phyloP scores from a whole-genome alignment of 1,140 invertebrate species.

The Lepidurus packardi region DNA sequence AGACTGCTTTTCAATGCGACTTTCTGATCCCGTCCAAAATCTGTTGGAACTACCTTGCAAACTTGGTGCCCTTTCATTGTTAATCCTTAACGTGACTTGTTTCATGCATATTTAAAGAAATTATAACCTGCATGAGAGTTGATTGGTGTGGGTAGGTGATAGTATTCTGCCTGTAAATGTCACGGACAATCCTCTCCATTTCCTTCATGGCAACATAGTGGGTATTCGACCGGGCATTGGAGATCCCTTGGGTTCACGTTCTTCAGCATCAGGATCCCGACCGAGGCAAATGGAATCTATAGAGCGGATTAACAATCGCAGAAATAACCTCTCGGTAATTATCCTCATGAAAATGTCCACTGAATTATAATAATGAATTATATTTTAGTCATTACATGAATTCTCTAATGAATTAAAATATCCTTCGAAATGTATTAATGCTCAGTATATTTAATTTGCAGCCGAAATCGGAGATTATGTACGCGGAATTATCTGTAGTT shows the following conservation, averaged over 20 bases:
- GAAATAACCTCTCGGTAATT: conserved; percentile 8
- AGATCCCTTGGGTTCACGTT: not conserved
- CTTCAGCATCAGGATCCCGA: not conserved
- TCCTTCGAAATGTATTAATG: not conserved
- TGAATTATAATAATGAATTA: not conserved
- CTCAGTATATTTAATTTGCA: not conserved
- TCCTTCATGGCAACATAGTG: conserved; percentile 21
- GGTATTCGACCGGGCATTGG: conserved; percentile 6
- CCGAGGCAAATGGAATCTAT: not conserved
- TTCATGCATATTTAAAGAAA: not conserved
- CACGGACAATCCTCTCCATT: conserved; percentile 18
- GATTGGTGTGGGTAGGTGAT: conserved; percentile 21
- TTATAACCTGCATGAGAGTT: conserved; percentile 8
- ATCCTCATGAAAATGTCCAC: not conserved
- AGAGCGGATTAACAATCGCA: conserved; percentile 2
- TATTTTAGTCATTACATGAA: not conserved
- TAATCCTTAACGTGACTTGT: not conserved
- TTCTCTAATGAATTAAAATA: not conserved
- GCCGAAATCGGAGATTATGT: not conserved
- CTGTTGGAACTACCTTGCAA: too few species aligned
- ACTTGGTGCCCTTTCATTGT: not conserved
- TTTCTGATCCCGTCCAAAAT: too few species aligned
- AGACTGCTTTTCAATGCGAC: not conserved
- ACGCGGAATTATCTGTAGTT: conserved; percentile 10
- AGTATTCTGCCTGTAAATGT: conserved; percentile 14